Evolutionary conservation across 2,113 vertebrate species (phyloP), one percentile per base, ranked within the genome.

Genomic region (Taxidea taxus): DNA sequence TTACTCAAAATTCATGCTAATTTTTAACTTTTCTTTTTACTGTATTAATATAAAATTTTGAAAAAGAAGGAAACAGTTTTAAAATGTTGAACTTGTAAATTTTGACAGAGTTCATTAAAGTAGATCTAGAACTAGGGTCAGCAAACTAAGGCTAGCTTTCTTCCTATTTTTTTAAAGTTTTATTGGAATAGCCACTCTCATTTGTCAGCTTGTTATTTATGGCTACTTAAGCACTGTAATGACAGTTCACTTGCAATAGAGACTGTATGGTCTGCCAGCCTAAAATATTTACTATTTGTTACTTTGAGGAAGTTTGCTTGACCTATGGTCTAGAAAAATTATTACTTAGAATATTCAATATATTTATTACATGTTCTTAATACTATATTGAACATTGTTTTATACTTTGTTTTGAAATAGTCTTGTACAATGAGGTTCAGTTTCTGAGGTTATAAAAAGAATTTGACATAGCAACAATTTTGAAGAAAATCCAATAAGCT

Each of bases 371-470:
- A 49, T 92, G 37, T 62, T 89, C 60, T 84, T 92, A 49, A 62
- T 77, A 87, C 15, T 62, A 1, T 72, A 80, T 80, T 89, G 47
- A 72, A 44, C 15, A 39, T 72, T 92, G 23, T 86, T 86, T 94
- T 90, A 86, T 82, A 92, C 20, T 85, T 91, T 87, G 62, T 85
- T 92, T 94, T 90, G 25, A 91, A 91, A 29, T 91, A 54, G 20
- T 39, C 13, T 90, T 93, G 54, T 58, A 58, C 34, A 82, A 42
- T 64, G 68, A 95, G 60, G 56, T 87, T 87, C 27, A n/a, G 16
- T 72, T 80, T 87, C 29, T 96, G 27, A 64, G 60, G 8, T 39
- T 70, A 62, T 47, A 39, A 39, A 70, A 90, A 58, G 15, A 87
- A 91, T 80, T 54, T 88, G 31, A 51, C 16, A 87, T 15, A 56